phyloP scores from a whole-genome alignment of 1,140 invertebrate genomes.

The Leptinotarsa lineolata region DNA sequence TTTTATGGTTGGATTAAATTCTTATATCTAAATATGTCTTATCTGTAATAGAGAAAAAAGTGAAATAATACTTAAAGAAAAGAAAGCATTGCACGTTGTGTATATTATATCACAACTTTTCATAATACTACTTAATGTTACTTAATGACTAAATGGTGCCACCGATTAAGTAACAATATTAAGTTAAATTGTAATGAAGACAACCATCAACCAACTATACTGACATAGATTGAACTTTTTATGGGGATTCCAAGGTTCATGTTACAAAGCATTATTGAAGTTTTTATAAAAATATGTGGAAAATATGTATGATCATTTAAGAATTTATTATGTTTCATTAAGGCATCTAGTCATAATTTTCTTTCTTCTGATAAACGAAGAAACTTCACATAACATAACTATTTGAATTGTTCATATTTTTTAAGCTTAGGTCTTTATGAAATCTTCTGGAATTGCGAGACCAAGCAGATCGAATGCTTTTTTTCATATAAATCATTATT shows the following conservation, averaged over 20 bases:
- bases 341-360: conserved; percentile 26
- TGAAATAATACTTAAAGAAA: conserved; percentile 50
- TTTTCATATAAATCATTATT: conserved; percentile 34
- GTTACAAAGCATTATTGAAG: conserved; percentile 12
- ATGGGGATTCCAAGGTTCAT: conserved; percentile 23
- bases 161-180: conserved; percentile 47
- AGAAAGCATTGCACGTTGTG: conserved; percentile 51
- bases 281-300: conserved; percentile 29
- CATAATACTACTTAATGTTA: conserved; percentile 53
- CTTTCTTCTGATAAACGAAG: conserved; percentile 17
- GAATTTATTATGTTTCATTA: conserved; percentile 27
- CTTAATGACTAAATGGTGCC: conserved; percentile 52
- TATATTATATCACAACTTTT: conserved; percentile 40
- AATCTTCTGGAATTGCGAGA: conserved; percentile 44
- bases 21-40: too few species aligned
- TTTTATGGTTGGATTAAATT: too few species aligned
- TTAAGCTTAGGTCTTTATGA: conserved; percentile 47
- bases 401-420: conserved; percentile 16
- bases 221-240: conserved; percentile 43
- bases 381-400: conserved; percentile 12
- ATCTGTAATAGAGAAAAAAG: conserved; percentile 24
- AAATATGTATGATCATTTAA: conserved; percentile 27
- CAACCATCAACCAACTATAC: conserved; percentile 49
- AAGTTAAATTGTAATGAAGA: conserved; percentile 39
- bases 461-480: conserved; percentile 49